These are phyloP conservation scores for Neodon shergylaensis DNA, from an alignment of 2,113 vertebrate genomes.

Conservation along the genomic window DNA sequence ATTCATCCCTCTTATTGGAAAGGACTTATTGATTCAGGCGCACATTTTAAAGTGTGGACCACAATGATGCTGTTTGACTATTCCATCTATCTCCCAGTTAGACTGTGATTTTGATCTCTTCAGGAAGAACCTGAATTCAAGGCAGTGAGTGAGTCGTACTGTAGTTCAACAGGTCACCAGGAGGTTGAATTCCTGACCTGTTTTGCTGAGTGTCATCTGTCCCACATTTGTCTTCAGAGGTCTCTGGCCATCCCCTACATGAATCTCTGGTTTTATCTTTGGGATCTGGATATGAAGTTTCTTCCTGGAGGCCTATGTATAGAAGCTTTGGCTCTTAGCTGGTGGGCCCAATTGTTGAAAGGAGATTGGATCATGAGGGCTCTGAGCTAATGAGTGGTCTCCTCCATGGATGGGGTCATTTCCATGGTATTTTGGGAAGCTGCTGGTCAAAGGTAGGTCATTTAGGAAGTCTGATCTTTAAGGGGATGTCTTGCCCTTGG, in stretches of 20 bases:
- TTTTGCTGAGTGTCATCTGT: background rate
- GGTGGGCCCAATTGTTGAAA: background rate
- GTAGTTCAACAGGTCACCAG: background rate
- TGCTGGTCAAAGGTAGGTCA: background rate
- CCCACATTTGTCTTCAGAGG: background rate
- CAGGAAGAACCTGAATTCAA: background rate
- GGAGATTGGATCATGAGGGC: background rate
- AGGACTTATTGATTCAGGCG: background rate
- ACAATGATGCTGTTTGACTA: background rate
- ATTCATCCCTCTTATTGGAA: constrained; percentile 7
- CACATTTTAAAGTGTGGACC: background rate
- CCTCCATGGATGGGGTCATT: background rate
- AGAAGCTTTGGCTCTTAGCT: background rate
- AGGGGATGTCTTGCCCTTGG: background rate
- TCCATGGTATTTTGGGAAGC: background rate
- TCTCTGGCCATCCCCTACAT: background rate
- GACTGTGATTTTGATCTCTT: background rate
- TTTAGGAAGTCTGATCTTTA: background rate
- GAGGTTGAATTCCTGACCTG: background rate
- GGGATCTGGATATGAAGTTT: background rate
- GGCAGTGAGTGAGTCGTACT: background rate
- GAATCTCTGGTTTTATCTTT: background rate
- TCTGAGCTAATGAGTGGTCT: background rate
- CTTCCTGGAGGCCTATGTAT: background rate
- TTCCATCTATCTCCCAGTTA: background rate